A percentile compares a stretch with the other conserved stretches of the same genome.
These are phyloP conservation scores for Stenodera caucasica DNA, from an alignment of 2,888 invertebrate species.

Conservation along the genomic window DNA sequence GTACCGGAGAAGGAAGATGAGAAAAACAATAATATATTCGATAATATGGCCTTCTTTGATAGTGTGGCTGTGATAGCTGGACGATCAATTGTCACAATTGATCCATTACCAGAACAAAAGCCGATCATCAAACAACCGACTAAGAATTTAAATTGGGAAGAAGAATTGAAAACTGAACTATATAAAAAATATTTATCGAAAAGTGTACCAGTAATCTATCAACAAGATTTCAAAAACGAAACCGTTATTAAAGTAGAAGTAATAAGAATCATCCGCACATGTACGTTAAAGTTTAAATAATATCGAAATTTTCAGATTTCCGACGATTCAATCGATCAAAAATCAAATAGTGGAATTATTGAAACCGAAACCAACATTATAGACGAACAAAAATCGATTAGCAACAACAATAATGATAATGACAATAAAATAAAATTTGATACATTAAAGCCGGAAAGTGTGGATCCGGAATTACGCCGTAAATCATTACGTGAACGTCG, in stretches of 20 bases:
- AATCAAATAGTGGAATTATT: too few relatives aligned
- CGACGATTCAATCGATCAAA: background rate
- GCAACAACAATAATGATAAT: background rate
- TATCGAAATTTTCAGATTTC: background rate
- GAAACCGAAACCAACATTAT: too few relatives aligned
- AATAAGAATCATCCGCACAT: too few relatives aligned
- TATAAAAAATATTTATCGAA: constrained; percentile 20
- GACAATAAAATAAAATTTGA: background rate
- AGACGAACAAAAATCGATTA: background rate
- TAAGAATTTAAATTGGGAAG: constrained; percentile 42
- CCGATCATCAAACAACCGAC: constrained; percentile 41
- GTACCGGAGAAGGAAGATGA: constrained; percentile 46
- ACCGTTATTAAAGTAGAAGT: too few relatives aligned
- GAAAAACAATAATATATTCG: constrained; percentile 51
- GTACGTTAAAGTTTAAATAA: too few relatives aligned
- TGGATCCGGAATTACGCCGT: constrained; percentile 38
- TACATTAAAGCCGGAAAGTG: constrained; percentile 19
- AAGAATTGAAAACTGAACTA: constrained; percentile 33
- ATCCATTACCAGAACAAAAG: constrained; percentile 44
- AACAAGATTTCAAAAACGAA: constrained; percentile 24
- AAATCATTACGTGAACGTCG: constrained; percentile 51
- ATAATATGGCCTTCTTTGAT: constrained; percentile 55
- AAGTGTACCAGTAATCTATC: constrained; percentile 29
- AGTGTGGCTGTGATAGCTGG: constrained; percentile 54
- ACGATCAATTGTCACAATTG: constrained; percentile 53